Conservation (phyloP, 2,888 invertebrate species). For the Girardia tigrina region DNA sequence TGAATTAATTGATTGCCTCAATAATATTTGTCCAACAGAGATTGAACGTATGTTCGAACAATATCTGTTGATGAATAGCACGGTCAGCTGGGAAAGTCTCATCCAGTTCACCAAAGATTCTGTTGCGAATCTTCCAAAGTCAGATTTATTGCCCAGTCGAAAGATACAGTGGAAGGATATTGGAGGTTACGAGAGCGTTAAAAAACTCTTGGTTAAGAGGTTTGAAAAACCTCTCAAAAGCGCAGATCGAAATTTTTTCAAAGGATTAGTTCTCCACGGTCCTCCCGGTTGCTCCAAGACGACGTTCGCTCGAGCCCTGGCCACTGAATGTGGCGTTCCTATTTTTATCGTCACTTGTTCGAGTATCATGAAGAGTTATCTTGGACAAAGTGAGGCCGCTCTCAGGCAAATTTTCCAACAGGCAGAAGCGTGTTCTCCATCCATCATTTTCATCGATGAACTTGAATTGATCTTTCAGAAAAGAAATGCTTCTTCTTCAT, state of each 20-base stretch:
- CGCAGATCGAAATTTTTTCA: not conserved
- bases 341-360: constrained; percentile 25
- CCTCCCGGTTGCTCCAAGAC: constrained; percentile 34
- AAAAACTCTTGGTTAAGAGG: not conserved
- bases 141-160: too few species aligned
- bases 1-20: too few species aligned
- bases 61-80: too few species aligned
- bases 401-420: constrained; percentile 26
- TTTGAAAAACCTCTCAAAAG: constrained; percentile 2
- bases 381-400: constrained; percentile 31
- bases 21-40: too few species aligned
- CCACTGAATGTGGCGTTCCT: constrained; percentile 28
- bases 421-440: constrained; percentile 29
- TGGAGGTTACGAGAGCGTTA: constrained; percentile 32
- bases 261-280: constrained; percentile 30
- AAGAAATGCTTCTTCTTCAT: not conserved
- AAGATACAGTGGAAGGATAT: constrained; percentile 30
- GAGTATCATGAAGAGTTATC: constrained; percentile 16
- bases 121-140: too few species aligned
- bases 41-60: too few species aligned
- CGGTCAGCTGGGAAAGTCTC: too few species aligned
- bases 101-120: too few species aligned
- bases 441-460: constrained; percentile 33
- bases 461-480: constrained; percentile 27
- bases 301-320: constrained; percentile 34